Base-by-base conservation (phyloP, 2,888 invertebrate species). In the Nemotelus pantherinus region DNA sequence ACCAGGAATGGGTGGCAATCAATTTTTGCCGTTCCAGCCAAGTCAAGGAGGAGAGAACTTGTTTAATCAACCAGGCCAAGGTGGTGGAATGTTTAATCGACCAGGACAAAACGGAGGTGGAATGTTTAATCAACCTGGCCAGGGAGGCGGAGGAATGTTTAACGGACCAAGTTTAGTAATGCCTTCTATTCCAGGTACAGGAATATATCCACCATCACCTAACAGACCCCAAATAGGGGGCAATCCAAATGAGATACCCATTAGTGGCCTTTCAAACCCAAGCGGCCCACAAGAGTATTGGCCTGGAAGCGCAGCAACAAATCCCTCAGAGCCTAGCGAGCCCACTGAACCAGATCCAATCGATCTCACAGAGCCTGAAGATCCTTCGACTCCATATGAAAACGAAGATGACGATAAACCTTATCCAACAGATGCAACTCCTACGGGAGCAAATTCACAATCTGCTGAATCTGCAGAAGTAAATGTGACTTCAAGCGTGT, bases 341-440 rank as follows among this genome's bases (percentile, higher is more conserved):
- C 53, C 63, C 25, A 65, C 45, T 2, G 65, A 57, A 58, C n/a
- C n/a, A 5, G 10, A 41, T 45, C 43, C 58, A 9, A n/a, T 39
- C 2, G 57, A 25, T 1, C 53, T 58, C 25, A 41, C 53, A 9
- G 57, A 57, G 43, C 72, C 72, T n/a, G 58, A 58, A 47, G 58
- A 72, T n/a, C 72, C 72, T 2, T 45, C 72, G 25, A 45, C 72
- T n/a, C 57, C 57, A 45, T 10, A 45, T 43, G 70, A 39, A 9
- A 43, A 53, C 2, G 70, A 55, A 39, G 55, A 48, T 25, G 43
- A n/a, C 43, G 50, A 48, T n/a, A 60, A 63, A 41, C 74, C 74
- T 9, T 74, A 74, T 63, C 74, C 74, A 7, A 74, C 74, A 7
- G 74, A 74, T 48, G 41, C 74, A 10, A 60, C 74, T 2, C 39